phyloP scores from a whole-genome alignment of 2,888 invertebrate genomes.

The Meteorus colon region DNA sequence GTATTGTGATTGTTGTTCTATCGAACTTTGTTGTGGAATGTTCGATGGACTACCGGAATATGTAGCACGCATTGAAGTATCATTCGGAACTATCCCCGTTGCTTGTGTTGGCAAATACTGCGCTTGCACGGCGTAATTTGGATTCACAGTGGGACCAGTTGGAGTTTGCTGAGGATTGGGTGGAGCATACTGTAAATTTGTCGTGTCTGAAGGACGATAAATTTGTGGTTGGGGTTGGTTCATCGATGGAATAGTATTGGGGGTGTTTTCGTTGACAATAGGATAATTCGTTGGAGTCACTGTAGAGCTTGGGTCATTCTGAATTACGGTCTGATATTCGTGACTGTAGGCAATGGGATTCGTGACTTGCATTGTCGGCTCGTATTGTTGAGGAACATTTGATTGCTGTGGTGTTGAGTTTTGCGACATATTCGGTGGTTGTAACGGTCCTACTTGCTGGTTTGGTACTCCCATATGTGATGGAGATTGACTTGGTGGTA shows the following conservation, averaged over 20 bases:
- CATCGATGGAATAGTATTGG: neutral
- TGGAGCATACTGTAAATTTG: conserved; percentile 17
- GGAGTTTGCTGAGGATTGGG: conserved; percentile 3
- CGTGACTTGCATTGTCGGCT: conserved; percentile 43
- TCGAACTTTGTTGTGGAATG: neutral
- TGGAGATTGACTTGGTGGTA: conserved; percentile 39
- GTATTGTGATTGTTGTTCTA: neutral
- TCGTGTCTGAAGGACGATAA: conserved; percentile 5
- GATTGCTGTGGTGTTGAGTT: conserved; percentile 13
- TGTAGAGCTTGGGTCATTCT: neutral
- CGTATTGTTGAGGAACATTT: conserved; percentile 41
- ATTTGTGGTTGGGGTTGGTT: neutral
- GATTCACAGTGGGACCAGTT: conserved; percentile 8
- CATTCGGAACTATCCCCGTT: neutral
- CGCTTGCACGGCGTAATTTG: conserved; percentile 16
- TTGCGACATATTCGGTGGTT: conserved; percentile 39
- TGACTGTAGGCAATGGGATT: conserved; percentile 26
- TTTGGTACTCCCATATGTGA: conserved; percentile 16
- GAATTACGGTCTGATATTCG: neutral
- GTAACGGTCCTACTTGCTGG: conserved; percentile 11
- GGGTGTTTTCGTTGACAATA: neutral
- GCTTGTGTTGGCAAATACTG: conserved; percentile 19
- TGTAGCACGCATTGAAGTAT: conserved; percentile 3
- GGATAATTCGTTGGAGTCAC: conserved; percentile 9
- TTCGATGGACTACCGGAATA: conserved; percentile 29